Evolutionary conservation across 2,113 vertebrate genomes (phyloP).

Genomic region (Sinocyclocheilus maitianheensis): DNA sequence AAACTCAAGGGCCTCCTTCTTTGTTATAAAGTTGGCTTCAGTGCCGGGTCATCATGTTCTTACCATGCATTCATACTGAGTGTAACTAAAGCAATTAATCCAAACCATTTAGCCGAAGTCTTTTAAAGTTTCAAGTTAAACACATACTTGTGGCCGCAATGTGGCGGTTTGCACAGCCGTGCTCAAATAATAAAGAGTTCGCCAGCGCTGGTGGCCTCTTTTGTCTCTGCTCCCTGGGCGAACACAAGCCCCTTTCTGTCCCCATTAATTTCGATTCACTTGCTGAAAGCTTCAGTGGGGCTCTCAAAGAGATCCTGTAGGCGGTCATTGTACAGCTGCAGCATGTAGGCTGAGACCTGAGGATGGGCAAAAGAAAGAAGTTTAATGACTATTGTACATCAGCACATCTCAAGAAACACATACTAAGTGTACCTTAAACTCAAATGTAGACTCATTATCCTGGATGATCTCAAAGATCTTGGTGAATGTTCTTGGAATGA

Average conservation of each 20-base stretch:
- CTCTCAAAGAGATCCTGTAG: conserved; percentile 76
- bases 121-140: conserved; percentile 49
- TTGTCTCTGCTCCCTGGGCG: conserved; percentile 77
- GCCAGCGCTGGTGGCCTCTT: conserved; percentile 71
- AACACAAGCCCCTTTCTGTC: conserved; percentile 79
- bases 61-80: conserved; percentile 45
- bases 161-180: conserved; percentile 74
- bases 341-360: conserved; percentile 76
- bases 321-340: conserved; percentile 77
- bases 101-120: conserved; percentile 60
- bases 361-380: neutral
- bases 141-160: conserved; percentile 78
- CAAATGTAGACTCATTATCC: conserved; percentile 72
- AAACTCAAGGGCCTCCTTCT: neutral
- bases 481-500: conserved; percentile 72
- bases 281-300: conserved; percentile 65
- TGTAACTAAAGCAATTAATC: conserved; percentile 66
- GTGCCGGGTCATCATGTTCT: conserved; percentile 53
- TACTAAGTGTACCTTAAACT: conserved; percentile 69
- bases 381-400: neutral
- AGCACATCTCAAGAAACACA: neutral
- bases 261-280: conserved; percentile 76
- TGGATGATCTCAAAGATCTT: conserved; percentile 72
- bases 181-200: conserved; percentile 77
- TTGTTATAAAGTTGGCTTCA: neutral